These are phyloP conservation scores for Corythornis madagascariensis DNA, from an alignment of 2,113 vertebrate genomes.

Conservation along the genomic window DNA sequence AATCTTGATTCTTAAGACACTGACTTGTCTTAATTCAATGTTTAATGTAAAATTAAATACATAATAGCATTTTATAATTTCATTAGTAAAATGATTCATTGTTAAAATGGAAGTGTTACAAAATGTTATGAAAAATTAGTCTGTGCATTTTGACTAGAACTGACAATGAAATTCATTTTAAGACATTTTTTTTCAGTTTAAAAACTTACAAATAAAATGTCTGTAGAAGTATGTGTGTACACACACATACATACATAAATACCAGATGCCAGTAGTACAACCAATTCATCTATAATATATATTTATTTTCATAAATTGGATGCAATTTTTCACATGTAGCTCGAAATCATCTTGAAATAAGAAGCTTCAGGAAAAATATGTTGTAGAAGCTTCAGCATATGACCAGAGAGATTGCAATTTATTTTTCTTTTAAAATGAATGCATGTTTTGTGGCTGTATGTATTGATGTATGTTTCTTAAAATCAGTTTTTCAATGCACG, in stretches of 20 bases:
- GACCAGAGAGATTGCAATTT: not conserved
- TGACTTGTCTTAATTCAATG: slow-evolving; percentile 31
- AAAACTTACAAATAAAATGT: not conserved
- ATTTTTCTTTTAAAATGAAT: not conserved
- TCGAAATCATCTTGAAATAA: not conserved
- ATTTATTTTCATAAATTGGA: not conserved
- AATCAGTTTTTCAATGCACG: not conserved
- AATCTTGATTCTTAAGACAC: not conserved
- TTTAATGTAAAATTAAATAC: slow-evolving; percentile 36
- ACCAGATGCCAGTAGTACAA: not conserved
- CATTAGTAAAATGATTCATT: not conserved
- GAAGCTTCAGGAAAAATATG: not conserved
- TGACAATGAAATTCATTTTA: not conserved
- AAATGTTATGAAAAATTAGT: not conserved
- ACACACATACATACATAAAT: not conserved
- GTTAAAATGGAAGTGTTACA: not conserved
- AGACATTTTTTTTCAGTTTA: not conserved
- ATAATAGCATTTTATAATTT: not conserved
- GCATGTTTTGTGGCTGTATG: not conserved
- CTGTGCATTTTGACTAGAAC: not conserved
- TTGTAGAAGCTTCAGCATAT: not conserved
- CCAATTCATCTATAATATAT: not conserved
- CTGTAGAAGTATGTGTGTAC: accelerated
- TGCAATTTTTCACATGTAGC: not conserved
- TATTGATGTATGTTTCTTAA: not conserved